These are phyloP conservation scores for Luffia ferchaultella DNA, from an alignment of 2,888 invertebrate genomes.

Conservation along the genomic window DNA sequence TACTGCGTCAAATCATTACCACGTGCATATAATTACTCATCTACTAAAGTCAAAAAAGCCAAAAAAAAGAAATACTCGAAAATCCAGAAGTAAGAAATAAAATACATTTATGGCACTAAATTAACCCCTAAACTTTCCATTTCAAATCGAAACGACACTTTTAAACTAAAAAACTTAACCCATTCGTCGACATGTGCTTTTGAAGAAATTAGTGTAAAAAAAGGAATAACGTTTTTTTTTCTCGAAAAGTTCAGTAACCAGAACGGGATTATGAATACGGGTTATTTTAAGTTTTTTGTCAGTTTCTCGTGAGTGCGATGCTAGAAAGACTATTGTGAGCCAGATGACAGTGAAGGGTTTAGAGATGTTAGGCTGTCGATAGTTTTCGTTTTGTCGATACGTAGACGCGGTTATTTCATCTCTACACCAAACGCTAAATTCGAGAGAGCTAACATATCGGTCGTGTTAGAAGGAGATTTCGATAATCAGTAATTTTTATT, in stretches of 20 bases:
- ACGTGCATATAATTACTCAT: conserved; percentile 53
- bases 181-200: conserved; percentile 42
- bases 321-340: conserved; percentile 32
- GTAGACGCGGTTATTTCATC: too few relatives aligned
- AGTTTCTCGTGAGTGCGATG: neutral
- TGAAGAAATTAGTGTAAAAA: neutral
- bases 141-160: conserved; percentile 57
- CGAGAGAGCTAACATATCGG: too few relatives aligned
- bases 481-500: too few relatives aligned
- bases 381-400: conserved; percentile 1
- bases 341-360: conserved; percentile 41
- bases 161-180: conserved; percentile 40
- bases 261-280: conserved; percentile 51
- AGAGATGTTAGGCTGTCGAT: conserved; percentile 20
- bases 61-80: conserved; percentile 18
- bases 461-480: too few relatives aligned
- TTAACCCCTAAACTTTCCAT: conserved; percentile 54
- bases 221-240: conserved; percentile 30
- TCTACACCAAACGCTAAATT: too few relatives aligned
- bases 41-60: conserved; percentile 15
- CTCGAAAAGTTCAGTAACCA: conserved; percentile 53
- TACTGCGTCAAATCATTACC: conserved; percentile 42
- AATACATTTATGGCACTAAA: conserved; percentile 41
- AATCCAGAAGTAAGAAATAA: conserved; percentile 23
- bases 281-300: conserved; percentile 37